Evolutionary conservation across 1,140 invertebrate genomes (phyloP), one percentile per base, ranked within the genome.

Genomic region (Diploscapter pachys): DNA sequence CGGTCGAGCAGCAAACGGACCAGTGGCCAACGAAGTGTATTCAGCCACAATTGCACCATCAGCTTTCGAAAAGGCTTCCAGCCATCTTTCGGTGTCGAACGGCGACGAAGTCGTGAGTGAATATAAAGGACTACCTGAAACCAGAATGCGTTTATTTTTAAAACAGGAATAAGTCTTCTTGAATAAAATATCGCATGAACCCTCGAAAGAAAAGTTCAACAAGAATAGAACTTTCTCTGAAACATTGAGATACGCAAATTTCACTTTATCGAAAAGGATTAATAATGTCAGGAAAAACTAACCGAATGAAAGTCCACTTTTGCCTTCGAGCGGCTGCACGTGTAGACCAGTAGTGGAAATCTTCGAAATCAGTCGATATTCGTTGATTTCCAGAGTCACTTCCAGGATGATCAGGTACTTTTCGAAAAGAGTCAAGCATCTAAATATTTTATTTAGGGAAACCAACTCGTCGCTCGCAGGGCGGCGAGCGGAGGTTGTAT

Each of bases 371-470:
- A 64, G 50, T 4, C 48, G 63, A 52, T 62, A 72, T 0, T 11
- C 48, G n/a, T 67, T 73, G 52, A 48, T 77, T 31, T 13, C 6
- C 31, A 31, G 31, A 63, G 55, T 11, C n/a, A 62, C 51, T 9
- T 63, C 71, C 48, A 67, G 66, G n/a, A 84, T 54, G 8, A 80
- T 57, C 54, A 73, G 48, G n/a, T 13, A 62, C 11, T 75, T 80
- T 50, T 55, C 57, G 57, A 82, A 81, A 9, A 81, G 54, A 48
- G 73, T 73, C n/a, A 85, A 57, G 53, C 77, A 84, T 52, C 80
- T 81, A 54, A 50, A 78, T n/a, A 73, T 53, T 49, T 77, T 11
- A 50, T 49, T 77, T n/a, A 79, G 3, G 73, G 8, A 78, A 80
- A 13, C 3, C n/a, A 31, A 53, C 11, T 72, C 13, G 5, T 70